Conservation (phyloP, 2,888 invertebrate genomes). For the Scaptomyza cyrtandrae region DNA sequence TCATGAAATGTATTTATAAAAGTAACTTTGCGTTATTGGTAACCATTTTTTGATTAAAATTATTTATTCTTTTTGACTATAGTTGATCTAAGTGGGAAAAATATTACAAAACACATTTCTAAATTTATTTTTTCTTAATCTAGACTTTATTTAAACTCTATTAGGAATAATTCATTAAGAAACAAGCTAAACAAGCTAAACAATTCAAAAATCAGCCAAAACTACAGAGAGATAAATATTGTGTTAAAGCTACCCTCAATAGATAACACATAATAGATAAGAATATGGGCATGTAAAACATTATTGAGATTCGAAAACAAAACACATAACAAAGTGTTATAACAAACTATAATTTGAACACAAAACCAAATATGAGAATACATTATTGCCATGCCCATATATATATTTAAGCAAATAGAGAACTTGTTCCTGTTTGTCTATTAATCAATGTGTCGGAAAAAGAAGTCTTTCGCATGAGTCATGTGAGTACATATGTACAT, state of each 20-base stretch:
- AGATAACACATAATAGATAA: slow-evolving; percentile 45
- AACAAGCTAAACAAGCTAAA: not conserved
- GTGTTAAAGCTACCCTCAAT: slow-evolving; percentile 38
- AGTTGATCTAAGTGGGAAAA: too few relatives aligned
- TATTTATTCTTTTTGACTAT: too few relatives aligned
- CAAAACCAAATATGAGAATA: not conserved
- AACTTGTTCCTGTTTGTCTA: slow-evolving; percentile 17
- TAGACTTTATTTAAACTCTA: too few relatives aligned
- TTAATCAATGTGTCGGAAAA: slow-evolving; percentile 58
- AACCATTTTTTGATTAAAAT: too few relatives aligned
- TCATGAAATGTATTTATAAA: too few relatives aligned
- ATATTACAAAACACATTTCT: too few relatives aligned
- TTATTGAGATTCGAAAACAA: slow-evolving; percentile 8
- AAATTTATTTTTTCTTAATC: too few relatives aligned
- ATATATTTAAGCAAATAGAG: slow-evolving; percentile 2
- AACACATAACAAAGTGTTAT: slow-evolving; percentile 17
- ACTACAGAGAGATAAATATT: not conserved
- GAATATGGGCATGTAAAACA: slow-evolving; percentile 24
- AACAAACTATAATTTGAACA: not conserved
- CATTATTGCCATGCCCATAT: not conserved
- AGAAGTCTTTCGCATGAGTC: slow-evolving; percentile 47
- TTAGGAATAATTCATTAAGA: not conserved
- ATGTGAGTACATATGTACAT: slow-evolving; percentile 1
- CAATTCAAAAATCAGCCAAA: slow-evolving; percentile 11
- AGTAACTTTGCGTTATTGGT: too few relatives aligned